Percentiles rank a stretch among this genome's conserved stretches.
phyloP scores from a whole-genome alignment of 2,797 vertebrate species.

The Alectoris magna region DNA sequence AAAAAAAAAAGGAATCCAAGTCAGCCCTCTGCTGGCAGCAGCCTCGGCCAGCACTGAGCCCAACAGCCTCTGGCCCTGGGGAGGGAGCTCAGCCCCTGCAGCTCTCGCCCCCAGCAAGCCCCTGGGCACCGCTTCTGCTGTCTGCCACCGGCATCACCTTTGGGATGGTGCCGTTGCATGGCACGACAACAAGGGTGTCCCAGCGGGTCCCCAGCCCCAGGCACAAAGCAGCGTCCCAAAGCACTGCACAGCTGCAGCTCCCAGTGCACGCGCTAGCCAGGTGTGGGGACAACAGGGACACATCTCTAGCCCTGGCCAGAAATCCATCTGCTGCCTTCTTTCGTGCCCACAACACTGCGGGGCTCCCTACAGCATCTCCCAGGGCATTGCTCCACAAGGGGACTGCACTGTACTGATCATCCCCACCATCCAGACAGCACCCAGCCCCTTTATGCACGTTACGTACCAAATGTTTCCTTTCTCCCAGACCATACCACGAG shows the following conservation, averaged over 20 bases:
- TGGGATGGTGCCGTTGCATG: accelerated
- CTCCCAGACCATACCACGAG: accelerated
- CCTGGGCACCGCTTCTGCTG: neutral
- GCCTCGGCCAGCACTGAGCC: neutral
- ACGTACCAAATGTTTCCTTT: accelerated
- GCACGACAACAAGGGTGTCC: neutral
- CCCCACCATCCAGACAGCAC: neutral
- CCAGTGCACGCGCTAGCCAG: neutral
- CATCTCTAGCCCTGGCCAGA: neutral
- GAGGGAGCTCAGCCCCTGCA: neutral
- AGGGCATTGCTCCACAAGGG: neutral
- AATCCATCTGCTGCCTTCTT: neutral
- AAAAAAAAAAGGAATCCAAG: conserved; percentile 49
- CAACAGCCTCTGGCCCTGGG: neutral
- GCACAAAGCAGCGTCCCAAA: neutral
- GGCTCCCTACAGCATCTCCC: neutral
- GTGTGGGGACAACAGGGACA: neutral
- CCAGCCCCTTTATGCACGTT: accelerated
- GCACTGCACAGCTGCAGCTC: neutral
- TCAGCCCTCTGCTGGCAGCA: conserved; percentile 79
- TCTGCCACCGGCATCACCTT: accelerated
- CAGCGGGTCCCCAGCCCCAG: neutral
- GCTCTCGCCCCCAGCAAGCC: neutral
- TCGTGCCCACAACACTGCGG: accelerated
- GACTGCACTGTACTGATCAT: neutral